These are phyloP conservation scores for Aldabrachelys gigantea DNA, from an alignment of 2,113 vertebrate species.

Conservation along the genomic window DNA sequence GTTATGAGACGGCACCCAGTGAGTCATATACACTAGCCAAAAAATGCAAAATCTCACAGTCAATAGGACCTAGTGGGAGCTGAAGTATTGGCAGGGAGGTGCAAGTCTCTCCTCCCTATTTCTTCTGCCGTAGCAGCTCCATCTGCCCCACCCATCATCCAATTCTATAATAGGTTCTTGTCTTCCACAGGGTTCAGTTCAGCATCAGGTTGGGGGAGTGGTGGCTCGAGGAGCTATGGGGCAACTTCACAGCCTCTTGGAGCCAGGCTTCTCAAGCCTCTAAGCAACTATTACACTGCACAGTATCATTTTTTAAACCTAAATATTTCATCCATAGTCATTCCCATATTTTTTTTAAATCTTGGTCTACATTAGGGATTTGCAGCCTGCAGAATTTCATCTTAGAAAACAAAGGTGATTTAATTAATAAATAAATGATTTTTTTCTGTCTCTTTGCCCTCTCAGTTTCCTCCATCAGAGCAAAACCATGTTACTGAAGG, in stretches of 20 bases:
- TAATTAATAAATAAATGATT: background rate
- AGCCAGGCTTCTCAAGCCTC: background rate
- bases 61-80: background rate
- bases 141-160: background rate
- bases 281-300: fast-evolving
- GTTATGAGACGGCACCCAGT: background rate
- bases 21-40: background rate
- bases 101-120: background rate
- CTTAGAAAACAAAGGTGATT: background rate
- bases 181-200: background rate
- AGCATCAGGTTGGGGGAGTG: background rate
- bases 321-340: background rate
- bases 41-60: background rate
- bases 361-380: background rate
- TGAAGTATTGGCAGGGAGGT: background rate
- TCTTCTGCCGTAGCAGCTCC: background rate
- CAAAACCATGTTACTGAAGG: background rate
- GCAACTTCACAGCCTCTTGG: background rate
- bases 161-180: background rate
- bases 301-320: background rate
- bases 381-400: background rate
- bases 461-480: background rate
- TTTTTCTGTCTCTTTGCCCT: background rate
- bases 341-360: background rate
- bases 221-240: background rate